Percentiles rank a stretch among this genome's conserved stretches.
phyloP scores from a whole-genome alignment of 2,113 vertebrate species.

The Dermatemys mawii region DNA sequence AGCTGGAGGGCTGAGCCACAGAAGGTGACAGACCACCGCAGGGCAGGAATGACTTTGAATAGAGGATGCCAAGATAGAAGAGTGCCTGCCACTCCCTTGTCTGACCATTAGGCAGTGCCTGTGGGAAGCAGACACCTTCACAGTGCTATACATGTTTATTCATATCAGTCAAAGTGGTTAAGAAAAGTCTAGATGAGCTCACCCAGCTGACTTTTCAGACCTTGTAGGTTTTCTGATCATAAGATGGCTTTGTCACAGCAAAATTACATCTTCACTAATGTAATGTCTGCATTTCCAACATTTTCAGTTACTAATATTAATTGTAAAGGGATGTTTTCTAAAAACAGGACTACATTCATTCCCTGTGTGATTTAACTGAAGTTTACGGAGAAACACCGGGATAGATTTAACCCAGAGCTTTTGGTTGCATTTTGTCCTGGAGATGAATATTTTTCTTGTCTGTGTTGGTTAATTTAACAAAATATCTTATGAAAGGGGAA shows the following conservation, averaged over 20 bases:
- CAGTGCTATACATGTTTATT: not conserved
- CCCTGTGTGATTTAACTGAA: not conserved
- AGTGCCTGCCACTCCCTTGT: not conserved
- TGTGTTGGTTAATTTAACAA: constrained; percentile 36
- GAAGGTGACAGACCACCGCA: not conserved
- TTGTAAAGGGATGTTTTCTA: not conserved
- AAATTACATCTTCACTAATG: not conserved
- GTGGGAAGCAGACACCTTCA: not conserved
- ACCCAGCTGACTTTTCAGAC: not conserved
- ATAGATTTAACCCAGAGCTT: not conserved
- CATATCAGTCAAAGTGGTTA: not conserved
- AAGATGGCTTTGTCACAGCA: not conserved
- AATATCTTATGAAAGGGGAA: constrained; percentile 24
- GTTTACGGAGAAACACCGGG: not conserved
- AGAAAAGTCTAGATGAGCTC: not conserved
- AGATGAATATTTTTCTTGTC: constrained; percentile 8
- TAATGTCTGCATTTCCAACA: not conserved
- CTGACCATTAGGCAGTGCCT: not conserved
- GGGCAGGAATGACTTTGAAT: not conserved
- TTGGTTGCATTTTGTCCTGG: not conserved
- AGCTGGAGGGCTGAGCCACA: not conserved
- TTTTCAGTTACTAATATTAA: not conserved
- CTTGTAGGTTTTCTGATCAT: not conserved
- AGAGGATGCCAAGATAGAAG: not conserved
- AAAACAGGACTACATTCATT: not conserved